Conservation (phyloP, 2,113 vertebrate genomes). For the Boulengeromyrus knoepffleri region DNA sequence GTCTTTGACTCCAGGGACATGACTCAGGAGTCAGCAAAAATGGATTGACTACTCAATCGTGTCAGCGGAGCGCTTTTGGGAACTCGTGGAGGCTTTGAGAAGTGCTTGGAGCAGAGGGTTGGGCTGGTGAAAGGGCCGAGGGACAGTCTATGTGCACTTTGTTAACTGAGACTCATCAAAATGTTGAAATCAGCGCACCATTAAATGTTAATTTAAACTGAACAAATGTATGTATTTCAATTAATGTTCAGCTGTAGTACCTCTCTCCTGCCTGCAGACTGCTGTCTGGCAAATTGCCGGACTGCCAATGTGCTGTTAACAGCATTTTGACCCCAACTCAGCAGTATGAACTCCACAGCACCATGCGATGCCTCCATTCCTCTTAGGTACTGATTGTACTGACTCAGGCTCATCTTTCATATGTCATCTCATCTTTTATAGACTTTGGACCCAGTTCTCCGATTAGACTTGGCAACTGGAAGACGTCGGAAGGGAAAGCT, state of each 20-base stretch:
- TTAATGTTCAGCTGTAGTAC: not conserved
- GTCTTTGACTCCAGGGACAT: not conserved
- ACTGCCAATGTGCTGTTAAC: not conserved
- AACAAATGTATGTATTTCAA: not conserved
- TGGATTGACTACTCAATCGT: not conserved
- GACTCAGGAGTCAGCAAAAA: not conserved
- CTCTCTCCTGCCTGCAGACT: not conserved
- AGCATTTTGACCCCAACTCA: not conserved
- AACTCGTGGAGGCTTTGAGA: not conserved
- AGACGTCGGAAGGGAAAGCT: slow-evolving; percentile 60
- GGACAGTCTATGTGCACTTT: not conserved
- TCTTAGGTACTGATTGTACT: not conserved
- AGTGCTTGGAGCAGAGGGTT: not conserved
- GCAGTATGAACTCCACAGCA: not conserved
- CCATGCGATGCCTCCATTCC: not conserved
- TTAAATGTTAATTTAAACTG: not conserved
- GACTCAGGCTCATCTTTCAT: not conserved
- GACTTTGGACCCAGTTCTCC: slow-evolving; percentile 68
- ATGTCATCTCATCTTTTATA: slow-evolving; percentile 35
- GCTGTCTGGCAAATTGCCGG: not conserved
- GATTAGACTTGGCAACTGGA: slow-evolving; percentile 62
- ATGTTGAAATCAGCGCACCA: not conserved
- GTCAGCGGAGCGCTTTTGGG: not conserved
- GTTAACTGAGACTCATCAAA: not conserved
- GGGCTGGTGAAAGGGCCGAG: not conserved